These are phyloP conservation scores for Mastigias papua DNA, from an alignment of 30 jellyfish, hydroid and myxozoan genomes.

Conservation along the genomic window DNA sequence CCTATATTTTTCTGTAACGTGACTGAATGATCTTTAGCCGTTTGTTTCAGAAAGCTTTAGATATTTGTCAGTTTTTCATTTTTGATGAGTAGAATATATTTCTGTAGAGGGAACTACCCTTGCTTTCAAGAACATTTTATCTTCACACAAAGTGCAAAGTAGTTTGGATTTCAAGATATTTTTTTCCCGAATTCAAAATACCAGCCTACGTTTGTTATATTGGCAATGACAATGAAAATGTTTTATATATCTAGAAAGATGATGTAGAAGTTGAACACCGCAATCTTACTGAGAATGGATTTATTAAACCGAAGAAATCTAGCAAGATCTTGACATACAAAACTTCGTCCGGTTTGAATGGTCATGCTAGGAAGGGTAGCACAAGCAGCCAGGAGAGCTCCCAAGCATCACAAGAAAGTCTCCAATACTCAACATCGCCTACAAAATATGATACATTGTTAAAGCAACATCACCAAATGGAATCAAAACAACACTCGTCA, in stretches of 20 bases:
- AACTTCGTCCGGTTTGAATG: slow-evolving; percentile 57
- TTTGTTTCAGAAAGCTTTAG: too few species aligned
- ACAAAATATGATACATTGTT: slow-evolving; percentile 26
- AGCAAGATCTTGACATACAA: slow-evolving; percentile 57
- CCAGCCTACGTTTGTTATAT: too few species aligned
- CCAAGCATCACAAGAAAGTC: slow-evolving; percentile 73
- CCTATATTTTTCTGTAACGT: too few species aligned
- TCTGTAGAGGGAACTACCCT: too few species aligned
- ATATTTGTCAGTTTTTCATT: too few species aligned
- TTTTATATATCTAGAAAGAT: slow-evolving; percentile 5
- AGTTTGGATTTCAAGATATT: too few species aligned
- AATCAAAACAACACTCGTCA: slow-evolving; percentile 4
- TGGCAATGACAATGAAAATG: neutral
- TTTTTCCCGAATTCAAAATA: too few species aligned
- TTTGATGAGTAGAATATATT: too few species aligned
- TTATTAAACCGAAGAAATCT: slow-evolving; percentile 33
- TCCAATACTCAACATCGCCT: slow-evolving; percentile 51
- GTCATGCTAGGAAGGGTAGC: slow-evolving; percentile 56
- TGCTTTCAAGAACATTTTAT: too few species aligned
- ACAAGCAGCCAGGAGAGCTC: slow-evolving; percentile 74
- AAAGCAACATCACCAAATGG: slow-evolving; percentile 12
- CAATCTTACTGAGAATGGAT: slow-evolving; percentile 42
- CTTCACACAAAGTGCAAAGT: too few species aligned
- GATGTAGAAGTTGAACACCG: slow-evolving; percentile 60
- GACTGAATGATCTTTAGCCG: too few species aligned